Conservation (phyloP, 1,140 invertebrate species). For the Melanaphis sacchari region DNA sequence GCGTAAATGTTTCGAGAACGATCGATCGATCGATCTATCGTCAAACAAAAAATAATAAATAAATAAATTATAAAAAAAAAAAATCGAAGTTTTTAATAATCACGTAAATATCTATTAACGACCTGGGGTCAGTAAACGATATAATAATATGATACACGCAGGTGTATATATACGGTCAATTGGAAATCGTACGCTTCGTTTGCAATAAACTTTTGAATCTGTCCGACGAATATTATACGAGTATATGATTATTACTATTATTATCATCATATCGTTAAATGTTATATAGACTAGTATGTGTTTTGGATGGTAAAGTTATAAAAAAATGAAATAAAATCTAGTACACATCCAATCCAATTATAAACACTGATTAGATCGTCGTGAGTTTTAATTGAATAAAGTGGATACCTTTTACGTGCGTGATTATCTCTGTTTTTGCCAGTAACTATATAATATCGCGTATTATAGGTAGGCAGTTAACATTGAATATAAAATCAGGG, state of each 20-base stretch:
- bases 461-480: neutral
- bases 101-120: neutral
- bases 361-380: constrained; percentile 18
- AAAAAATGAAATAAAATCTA: neutral
- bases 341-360: neutral
- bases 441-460: neutral
- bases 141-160: neutral
- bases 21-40: neutral
- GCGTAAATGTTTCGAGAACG: neutral
- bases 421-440: neutral
- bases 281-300: neutral
- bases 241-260: neutral
- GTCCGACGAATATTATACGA: neutral
- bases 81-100: too few relatives aligned
- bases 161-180: neutral
- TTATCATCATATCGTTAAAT: neutral
- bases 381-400: neutral
- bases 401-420: neutral
- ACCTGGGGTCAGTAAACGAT: neutral
- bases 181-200: neutral
- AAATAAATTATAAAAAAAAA: neutral
- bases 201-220: neutral
- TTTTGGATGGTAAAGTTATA: neutral
- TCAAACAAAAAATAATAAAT: neutral
- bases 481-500: neutral